These are phyloP conservation scores for Chymomyza costata DNA, from an alignment of 1,140 invertebrate species.

Conservation along the genomic window DNA sequence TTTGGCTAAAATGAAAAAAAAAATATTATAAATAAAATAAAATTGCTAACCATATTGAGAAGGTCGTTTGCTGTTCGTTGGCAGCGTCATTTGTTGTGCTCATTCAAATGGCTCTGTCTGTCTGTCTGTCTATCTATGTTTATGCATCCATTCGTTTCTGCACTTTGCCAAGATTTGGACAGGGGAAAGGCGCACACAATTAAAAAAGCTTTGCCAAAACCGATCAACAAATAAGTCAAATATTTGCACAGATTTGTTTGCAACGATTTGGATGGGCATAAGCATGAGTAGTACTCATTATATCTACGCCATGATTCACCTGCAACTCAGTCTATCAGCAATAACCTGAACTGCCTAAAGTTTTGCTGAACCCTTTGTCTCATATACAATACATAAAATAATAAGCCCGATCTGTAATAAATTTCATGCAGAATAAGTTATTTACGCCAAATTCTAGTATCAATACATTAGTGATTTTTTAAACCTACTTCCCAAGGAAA, in stretches of 20 bases:
- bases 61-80: conserved; percentile 39
- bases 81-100: conserved; percentile 55
- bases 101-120: conserved; percentile 56
- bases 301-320: too few relatives aligned
- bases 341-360: too few relatives aligned
- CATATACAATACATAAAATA: too few relatives aligned
- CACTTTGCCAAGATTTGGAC: conserved; percentile 12
- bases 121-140: conserved; percentile 26
- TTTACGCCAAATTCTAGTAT: too few relatives aligned
- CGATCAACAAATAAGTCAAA: conserved; percentile 58
- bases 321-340: too few relatives aligned
- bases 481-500: too few relatives aligned
- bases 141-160: conserved; percentile 22
- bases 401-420: too few relatives aligned
- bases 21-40: too few relatives aligned
- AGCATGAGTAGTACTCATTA: too few relatives aligned
- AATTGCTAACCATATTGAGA: conserved; percentile 65
- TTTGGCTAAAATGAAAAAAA: conserved; percentile 63
- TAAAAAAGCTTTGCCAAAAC: conserved; percentile 57
- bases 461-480: too few relatives aligned
- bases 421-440: too few relatives aligned
- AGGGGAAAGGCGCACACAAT: conserved; percentile 11
- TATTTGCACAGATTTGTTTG: conserved; percentile 58
- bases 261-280: conserved; percentile 17
- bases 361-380: too few relatives aligned